phyloP scores from a whole-genome alignment of 2,888 invertebrate species.

The Dyspetes luteomarginatus region DNA sequence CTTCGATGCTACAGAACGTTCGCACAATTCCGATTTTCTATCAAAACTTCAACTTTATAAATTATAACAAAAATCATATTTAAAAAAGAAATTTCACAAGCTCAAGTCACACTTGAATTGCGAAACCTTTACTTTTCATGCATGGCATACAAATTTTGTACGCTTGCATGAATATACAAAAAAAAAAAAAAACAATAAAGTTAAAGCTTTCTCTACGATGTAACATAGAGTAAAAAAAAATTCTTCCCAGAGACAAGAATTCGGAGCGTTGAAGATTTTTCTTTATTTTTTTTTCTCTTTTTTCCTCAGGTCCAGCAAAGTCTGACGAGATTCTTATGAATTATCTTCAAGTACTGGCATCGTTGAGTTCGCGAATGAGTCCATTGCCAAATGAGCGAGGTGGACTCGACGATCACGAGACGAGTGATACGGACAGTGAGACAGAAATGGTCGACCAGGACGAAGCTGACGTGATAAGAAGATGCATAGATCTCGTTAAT shows the following conservation, averaged over 20 bases:
- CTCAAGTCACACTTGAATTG: too few relatives aligned
- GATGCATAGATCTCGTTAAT: conserved; percentile 88
- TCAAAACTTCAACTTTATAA: not conserved
- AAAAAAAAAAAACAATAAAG: not conserved
- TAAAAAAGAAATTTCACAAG: too few relatives aligned
- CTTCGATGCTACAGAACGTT: too few relatives aligned
- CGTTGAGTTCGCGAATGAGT: conserved; percentile 82
- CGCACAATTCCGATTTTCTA: too few relatives aligned
- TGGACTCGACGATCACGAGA: conserved; percentile 83
- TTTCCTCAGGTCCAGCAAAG: conserved; percentile 69
- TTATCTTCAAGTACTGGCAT: conserved; percentile 86
- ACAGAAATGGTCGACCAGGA: conserved; percentile 85
- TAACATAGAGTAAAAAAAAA: too few relatives aligned
- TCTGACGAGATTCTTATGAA: conserved; percentile 80
- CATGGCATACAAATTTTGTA: too few relatives aligned
- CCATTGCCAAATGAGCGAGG: conserved; percentile 83
- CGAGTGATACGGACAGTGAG: conserved; percentile 85
- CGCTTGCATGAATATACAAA: too few relatives aligned
- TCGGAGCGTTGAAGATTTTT: not conserved
- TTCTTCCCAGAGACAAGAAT: too few relatives aligned
- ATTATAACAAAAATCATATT: not conserved
- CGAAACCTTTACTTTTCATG: too few relatives aligned
- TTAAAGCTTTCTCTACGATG: not conserved
- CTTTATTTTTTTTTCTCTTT: conserved; percentile 7
- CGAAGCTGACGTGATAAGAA: conserved; percentile 84